Evolutionary conservation across 2,797 vertebrate genomes (phyloP).

Genomic region (Sandelia bainsii): DNA sequence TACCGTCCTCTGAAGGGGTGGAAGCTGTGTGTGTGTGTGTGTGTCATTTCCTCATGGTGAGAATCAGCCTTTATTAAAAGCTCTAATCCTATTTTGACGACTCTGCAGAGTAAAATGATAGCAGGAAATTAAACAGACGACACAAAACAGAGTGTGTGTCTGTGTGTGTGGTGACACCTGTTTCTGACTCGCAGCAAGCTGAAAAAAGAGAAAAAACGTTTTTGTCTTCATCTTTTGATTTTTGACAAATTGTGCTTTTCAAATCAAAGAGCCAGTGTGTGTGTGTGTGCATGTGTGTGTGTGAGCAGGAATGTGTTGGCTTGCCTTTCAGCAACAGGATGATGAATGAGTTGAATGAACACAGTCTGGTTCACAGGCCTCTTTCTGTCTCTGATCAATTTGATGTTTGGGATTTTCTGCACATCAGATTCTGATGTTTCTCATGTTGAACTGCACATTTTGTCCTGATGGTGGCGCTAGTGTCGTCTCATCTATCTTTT

Average conservation of each 20-base stretch:
- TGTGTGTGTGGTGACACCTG: slow-evolving; percentile 14
- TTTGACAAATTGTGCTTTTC: background rate
- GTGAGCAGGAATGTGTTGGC: slow-evolving; percentile 17
- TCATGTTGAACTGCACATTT: no score
- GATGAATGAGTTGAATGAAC: slow-evolving; percentile 32
- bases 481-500: no score
- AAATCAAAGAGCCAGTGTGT: background rate
- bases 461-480: no score
- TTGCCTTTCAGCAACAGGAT: slow-evolving; percentile 27
- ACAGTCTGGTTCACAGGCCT: slow-evolving; percentile 18
- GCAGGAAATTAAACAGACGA: slow-evolving; percentile 75
- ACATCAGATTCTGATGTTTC: no score
- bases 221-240: slow-evolving; percentile 1
- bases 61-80: slow-evolving; percentile 75
- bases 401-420: no score
- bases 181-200: slow-evolving; percentile 6
- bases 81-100: slow-evolving; percentile 78
- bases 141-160: slow-evolving; percentile 11
- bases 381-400: background rate
- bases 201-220: slow-evolving; percentile 6
- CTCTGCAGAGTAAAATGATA: slow-evolving; percentile 72
- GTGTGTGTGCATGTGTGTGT: slow-evolving; percentile 14
- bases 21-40: slow-evolving; percentile 7
- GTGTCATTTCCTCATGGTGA: slow-evolving; percentile 55
- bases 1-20: no score